Evolutionary conservation across 2,888 invertebrate species (phyloP), one percentile per base, ranked within the genome.

Genomic region (Strigamia maritima): DNA sequence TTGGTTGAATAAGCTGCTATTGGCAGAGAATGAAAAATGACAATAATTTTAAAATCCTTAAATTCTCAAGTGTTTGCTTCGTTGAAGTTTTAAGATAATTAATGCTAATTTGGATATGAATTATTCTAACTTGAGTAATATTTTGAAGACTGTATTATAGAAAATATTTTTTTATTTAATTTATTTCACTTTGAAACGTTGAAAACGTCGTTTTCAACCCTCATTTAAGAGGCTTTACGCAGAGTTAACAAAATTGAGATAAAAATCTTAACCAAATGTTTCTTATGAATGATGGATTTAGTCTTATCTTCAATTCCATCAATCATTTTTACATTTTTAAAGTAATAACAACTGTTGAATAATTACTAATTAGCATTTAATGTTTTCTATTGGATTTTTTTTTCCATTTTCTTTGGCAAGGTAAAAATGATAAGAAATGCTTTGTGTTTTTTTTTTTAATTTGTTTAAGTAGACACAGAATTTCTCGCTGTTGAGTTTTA

Each of bases 401-500:
- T 28, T 16, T 24, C 4, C 14, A 2, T 28, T 28, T 70, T 19
- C 54, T 54, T 19, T 19, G 54, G 26, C 12, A 28, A 70, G 28
- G 28, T 70, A 70, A 70, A 24, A 70, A 3, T 70, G 70, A 70
- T 70, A 70, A 70, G 70, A 70, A 24, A 28, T n/a, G 14, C 24
- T 28, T 16, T 28, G 14, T 26, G 7, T 70, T 70, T 70, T 65
- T 22, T 24, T 65, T n/a, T 26, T 28, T 28, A 70, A 70, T 28
- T 54, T 54, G 1, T 54, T 54, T 54, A 19, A 19, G 54, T n/a
- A 44, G 44, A 54, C 35, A 19, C 16, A 26, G 70, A 70, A 70
- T 70, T 70, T 24, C 70, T 70, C 70, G 70, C 70, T 70, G 70
- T 70, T 70, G 70, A 70, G 70, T 70, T 70, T 70, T 70, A 70